phyloP scores from a whole-genome alignment of 2,797 vertebrate species.

The Scomberomorus guttatus region DNA sequence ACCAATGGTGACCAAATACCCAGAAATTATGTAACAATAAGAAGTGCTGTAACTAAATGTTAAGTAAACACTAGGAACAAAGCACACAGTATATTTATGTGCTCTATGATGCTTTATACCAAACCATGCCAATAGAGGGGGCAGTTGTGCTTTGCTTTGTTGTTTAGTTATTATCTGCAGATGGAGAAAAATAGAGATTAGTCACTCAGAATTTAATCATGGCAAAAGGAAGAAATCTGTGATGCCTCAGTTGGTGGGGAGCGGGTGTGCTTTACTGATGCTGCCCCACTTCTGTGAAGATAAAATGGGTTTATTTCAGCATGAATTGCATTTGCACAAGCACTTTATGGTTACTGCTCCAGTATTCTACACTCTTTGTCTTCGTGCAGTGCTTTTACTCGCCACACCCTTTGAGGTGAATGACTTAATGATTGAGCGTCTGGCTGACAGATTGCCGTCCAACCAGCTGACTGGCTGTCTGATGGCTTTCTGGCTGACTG shows the following conservation, averaged over 20 bases:
- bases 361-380: not conserved
- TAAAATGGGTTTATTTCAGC: slow-evolving; percentile 7
- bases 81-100: not conserved
- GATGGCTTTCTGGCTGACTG: slow-evolving; percentile 54
- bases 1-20: not conserved
- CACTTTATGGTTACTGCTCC: not conserved
- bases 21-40: not conserved
- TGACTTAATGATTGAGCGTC: slow-evolving; percentile 39
- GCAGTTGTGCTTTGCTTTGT: not conserved
- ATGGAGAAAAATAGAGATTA: not conserved
- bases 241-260: not conserved
- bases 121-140: too few relatives aligned
- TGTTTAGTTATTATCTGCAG: not conserved
- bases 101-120: not conserved
- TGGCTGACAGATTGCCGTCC: slow-evolving; percentile 44
- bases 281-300: not conserved
- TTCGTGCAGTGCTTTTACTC: slow-evolving; percentile 9
- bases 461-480: slow-evolving; percentile 32
- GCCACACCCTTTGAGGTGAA: slow-evolving; percentile 36
- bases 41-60: too few relatives aligned
- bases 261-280: not conserved
- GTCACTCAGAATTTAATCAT: slow-evolving; percentile 3
- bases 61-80: not conserved
- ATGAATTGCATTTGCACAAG: slow-evolving; percentile 7
- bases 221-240: not conserved